These are phyloP conservation scores for Dynastes tityus DNA, from an alignment of 2,888 invertebrate genomes.

Conservation along the genomic window DNA sequence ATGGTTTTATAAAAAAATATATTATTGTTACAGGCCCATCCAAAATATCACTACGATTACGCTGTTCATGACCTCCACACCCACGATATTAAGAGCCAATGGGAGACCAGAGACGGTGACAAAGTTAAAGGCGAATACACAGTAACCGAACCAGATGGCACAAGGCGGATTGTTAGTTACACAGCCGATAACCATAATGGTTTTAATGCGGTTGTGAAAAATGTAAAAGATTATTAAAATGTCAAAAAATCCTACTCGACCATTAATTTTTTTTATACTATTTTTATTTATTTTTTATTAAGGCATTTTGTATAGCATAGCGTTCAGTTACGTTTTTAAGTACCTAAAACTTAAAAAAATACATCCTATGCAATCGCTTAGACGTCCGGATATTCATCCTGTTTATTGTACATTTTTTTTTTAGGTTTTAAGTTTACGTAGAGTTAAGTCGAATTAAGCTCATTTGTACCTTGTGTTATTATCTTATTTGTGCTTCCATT, in stretches of 20 bases:
- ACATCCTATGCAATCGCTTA: too few species aligned
- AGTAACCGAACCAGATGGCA: slow-evolving; percentile 67
- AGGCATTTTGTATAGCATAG: too few species aligned
- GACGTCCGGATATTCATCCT: too few species aligned
- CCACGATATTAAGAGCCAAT: slow-evolving; percentile 70
- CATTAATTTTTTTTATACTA: not conserved
- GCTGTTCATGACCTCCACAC: slow-evolving; percentile 71
- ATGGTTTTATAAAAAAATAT: not conserved
- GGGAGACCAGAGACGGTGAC: slow-evolving; percentile 70
- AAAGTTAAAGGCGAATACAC: slow-evolving; percentile 70
- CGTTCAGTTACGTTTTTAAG: too few species aligned
- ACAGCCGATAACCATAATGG: slow-evolving; percentile 68
- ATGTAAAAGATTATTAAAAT: slow-evolving; percentile 61
- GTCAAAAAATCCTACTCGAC: not conserved
- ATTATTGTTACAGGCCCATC: slow-evolving; percentile 65
- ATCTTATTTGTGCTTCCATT: not conserved
- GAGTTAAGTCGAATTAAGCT: not conserved
- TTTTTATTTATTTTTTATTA: slow-evolving; percentile 22
- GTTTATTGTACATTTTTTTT: too few species aligned
- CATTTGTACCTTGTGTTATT: not conserved
- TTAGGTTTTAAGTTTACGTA: too few species aligned
- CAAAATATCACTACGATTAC: slow-evolving; percentile 70
- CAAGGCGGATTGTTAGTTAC: slow-evolving; percentile 67
- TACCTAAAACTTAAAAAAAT: too few species aligned
- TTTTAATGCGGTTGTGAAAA: slow-evolving; percentile 67